phyloP scores from a whole-genome alignment of 2,113 vertebrate genomes.

The Gallinago paraguaiae region DNA sequence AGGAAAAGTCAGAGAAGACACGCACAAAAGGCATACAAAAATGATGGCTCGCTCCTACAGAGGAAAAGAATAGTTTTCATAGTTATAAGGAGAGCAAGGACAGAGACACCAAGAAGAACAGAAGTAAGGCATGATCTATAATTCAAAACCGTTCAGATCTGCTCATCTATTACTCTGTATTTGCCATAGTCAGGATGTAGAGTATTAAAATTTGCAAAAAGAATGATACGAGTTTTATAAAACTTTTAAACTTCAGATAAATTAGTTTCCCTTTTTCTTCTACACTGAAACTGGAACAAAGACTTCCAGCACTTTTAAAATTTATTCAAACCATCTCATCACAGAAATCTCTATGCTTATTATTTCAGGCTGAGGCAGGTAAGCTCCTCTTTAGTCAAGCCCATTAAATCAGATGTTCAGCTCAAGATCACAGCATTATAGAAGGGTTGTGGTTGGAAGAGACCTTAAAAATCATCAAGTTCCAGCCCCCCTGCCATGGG shows the following conservation, averaged over 20 bases:
- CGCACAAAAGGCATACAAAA: background rate
- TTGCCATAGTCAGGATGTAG: background rate
- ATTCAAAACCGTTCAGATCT: background rate
- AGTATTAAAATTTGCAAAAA: conserved; percentile 6
- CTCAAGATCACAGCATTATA: background rate
- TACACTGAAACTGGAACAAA: background rate
- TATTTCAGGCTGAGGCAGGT: background rate
- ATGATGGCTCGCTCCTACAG: background rate
- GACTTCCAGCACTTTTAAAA: background rate
- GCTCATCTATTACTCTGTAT: conserved; percentile 35
- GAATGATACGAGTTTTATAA: background rate
- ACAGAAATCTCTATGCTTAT: background rate
- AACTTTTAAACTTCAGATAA: background rate
- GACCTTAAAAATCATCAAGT: background rate
- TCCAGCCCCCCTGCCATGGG: background rate
- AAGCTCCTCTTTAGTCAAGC: background rate
- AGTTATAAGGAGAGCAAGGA: background rate
- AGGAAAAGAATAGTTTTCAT: background rate
- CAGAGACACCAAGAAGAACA: background rate
- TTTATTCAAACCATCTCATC: background rate
- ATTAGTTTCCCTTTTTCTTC: background rate
- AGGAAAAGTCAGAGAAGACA: background rate
- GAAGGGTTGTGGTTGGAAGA: background rate
- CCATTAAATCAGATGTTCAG: background rate
- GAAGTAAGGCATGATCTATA: conserved; percentile 1